Evolutionary conservation across 2,797 vertebrate species (phyloP).

Genomic region (Poecilia picta): DNA sequence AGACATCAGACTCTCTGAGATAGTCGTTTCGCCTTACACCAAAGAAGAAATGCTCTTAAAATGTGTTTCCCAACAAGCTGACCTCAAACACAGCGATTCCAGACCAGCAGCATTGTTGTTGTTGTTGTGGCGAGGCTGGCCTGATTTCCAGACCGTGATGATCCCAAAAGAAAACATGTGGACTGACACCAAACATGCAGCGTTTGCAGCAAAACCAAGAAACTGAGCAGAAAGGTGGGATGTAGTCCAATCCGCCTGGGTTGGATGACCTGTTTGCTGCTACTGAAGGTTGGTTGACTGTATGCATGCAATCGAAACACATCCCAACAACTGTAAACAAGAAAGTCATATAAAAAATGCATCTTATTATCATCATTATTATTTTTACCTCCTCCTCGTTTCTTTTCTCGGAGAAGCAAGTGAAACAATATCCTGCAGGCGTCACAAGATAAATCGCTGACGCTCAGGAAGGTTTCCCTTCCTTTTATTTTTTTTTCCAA

Average conservation of each 20-base stretch:
- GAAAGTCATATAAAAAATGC: background rate
- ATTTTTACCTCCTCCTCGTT: slow-evolving; percentile 20
- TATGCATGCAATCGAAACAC: background rate
- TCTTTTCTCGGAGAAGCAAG: slow-evolving; percentile 46
- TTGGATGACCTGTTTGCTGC: background rate
- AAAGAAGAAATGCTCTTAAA: background rate
- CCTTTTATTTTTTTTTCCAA: slow-evolving; percentile 72
- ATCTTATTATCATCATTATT: background rate
- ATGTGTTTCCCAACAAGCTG: background rate
- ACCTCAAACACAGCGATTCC: background rate
- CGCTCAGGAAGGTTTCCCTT: slow-evolving; percentile 82
- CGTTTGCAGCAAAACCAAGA: background rate
- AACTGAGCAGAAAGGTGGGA: background rate
- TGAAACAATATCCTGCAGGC: slow-evolving; percentile 78
- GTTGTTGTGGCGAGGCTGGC: background rate
- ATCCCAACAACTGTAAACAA: background rate
- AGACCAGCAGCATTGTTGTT: background rate
- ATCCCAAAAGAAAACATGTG: background rate
- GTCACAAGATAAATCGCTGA: slow-evolving; percentile 78
- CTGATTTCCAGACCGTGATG: background rate
- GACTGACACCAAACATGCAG: background rate
- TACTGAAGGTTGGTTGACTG: background rate
- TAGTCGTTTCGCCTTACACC: background rate
- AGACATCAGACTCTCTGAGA: background rate
- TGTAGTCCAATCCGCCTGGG: background rate